phyloP scores from a whole-genome alignment of 2,113 vertebrate species.

The Coryphaenoides rupestris region DNA sequence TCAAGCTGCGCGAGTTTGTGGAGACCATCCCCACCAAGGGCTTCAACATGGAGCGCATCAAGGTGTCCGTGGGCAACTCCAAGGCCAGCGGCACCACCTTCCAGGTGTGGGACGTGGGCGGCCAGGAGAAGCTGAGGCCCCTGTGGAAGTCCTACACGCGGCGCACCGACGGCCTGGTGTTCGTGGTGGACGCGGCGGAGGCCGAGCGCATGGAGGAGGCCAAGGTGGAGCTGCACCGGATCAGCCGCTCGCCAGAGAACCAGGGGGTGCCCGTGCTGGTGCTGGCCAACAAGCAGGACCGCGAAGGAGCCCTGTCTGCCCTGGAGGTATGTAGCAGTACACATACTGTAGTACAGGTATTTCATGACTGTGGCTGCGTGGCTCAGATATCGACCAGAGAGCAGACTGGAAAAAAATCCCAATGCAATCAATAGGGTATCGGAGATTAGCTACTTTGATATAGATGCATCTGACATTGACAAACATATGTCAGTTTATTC shows the following conservation, averaged over 20 bases:
- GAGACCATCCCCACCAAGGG: constrained; percentile 78
- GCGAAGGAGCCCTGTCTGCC: constrained; percentile 58
- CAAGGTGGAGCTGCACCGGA: constrained; percentile 76
- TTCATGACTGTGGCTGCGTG: background rate
- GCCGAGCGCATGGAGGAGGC: constrained; percentile 79
- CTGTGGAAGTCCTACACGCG: constrained; percentile 83
- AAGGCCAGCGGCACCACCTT: constrained; percentile 67
- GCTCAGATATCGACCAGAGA: too few relatives aligned
- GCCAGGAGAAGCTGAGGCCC: constrained; percentile 81
- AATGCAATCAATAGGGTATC: too few relatives aligned
- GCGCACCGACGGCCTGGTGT: constrained; percentile 79
- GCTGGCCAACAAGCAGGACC: constrained; percentile 82
- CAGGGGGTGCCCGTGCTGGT: constrained; percentile 75
- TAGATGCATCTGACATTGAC: too few relatives aligned
- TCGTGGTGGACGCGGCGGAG: constrained; percentile 78
- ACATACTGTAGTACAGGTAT: background rate
- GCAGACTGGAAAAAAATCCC: too few relatives aligned
- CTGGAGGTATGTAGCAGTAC: constrained; percentile 54
- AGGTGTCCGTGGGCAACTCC: constrained; percentile 66
- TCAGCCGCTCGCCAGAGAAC: constrained; percentile 72
- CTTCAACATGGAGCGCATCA: constrained; percentile 81
- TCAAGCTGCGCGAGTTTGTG: constrained; percentile 81
- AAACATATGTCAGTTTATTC: too few relatives aligned
- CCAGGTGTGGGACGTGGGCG: constrained; percentile 83
- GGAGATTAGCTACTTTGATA: too few relatives aligned